These are phyloP conservation scores for Amphipyra berbera DNA, from an alignment of 2,888 invertebrate genomes.

Conservation along the genomic window DNA sequence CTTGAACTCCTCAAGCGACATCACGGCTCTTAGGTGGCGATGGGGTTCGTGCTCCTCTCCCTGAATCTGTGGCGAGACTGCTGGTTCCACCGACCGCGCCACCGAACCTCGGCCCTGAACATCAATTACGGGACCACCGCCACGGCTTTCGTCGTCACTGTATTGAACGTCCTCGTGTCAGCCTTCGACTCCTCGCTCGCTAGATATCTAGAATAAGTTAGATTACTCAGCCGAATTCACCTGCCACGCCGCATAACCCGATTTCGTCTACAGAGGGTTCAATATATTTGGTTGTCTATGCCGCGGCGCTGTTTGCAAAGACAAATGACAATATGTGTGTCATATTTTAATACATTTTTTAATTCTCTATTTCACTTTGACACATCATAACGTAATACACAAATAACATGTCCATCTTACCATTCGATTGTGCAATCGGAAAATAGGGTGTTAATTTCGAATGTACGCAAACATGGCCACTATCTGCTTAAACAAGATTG, in stretches of 20 bases:
- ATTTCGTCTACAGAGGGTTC: background rate
- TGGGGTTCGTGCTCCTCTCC: conserved; percentile 93
- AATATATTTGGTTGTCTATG: conserved; percentile 29
- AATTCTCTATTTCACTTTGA: no score
- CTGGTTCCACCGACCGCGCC: conserved; percentile 92
- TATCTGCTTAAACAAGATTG: no score
- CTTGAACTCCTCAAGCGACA: conserved; percentile 40
- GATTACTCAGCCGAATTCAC: background rate
- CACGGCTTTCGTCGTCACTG: conserved; percentile 93
- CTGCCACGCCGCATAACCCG: background rate
- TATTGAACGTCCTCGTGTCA: conserved; percentile 93
- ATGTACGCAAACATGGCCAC: no score
- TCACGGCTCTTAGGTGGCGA: conserved; percentile 90
- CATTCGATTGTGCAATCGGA: no score
- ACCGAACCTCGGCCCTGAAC: conserved; percentile 91
- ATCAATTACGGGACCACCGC: conserved; percentile 93
- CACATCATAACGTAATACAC: no score
- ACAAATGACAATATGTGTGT: no score
- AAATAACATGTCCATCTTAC: no score
- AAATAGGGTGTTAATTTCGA: no score
- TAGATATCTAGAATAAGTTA: conserved; percentile 79
- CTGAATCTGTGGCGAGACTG: conserved; percentile 94
- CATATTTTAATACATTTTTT: no score
- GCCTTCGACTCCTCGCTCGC: conserved; percentile 94
- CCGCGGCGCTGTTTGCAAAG: no score